Evolutionary conservation across 2,113 vertebrate species (phyloP), one percentile per base, ranked within the genome.

Genomic region (Serilophus lunatus): DNA sequence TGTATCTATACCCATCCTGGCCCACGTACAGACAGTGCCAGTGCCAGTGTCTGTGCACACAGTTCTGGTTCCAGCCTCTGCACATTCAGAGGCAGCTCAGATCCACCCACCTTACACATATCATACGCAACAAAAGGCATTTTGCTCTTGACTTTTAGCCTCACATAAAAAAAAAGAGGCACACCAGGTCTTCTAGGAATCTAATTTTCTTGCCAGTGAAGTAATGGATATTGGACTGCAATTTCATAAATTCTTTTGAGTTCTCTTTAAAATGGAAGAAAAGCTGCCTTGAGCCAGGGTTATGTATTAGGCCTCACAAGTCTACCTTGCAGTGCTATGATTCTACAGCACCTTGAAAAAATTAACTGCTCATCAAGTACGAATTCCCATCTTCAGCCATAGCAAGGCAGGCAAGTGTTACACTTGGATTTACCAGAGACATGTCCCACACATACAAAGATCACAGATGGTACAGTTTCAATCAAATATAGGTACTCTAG

Each of bases 331-430:
- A 82, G 49, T 0, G 0, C 45, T 66, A 0, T 31, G 56, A 42
- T 78, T 54, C 56, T 63, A 14, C 12, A 68, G 26, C 16, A 61
- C 66, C 57, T 76, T n/a, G 53, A 92, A 59, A 86, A 81, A 89
- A 91, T 35, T 38, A 81, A 9, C 53, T 26, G 54, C 72, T 88
- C 31, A 33, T 61, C 71, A 80, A 71, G 83, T 77, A 92, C 54
- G 64, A 90, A 80, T 86, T 81, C 64, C 64, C 42, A 81, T 53
- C 72, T 81, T 86, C 80, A 88, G 22, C 25, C 31, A 14, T 42
- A 86, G 63, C 45, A 77, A 50, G 85, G 44, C 33, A 77, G 36
- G 56, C 4, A 40, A 81, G 35, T 44, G 68, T 56, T 66, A 78
- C 5, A 4, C 38, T 54, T 26, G 6, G 0, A 66, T 86, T 88